Conservation (phyloP, 1,140 invertebrate species). For the Drosophila ironensis region DNA sequence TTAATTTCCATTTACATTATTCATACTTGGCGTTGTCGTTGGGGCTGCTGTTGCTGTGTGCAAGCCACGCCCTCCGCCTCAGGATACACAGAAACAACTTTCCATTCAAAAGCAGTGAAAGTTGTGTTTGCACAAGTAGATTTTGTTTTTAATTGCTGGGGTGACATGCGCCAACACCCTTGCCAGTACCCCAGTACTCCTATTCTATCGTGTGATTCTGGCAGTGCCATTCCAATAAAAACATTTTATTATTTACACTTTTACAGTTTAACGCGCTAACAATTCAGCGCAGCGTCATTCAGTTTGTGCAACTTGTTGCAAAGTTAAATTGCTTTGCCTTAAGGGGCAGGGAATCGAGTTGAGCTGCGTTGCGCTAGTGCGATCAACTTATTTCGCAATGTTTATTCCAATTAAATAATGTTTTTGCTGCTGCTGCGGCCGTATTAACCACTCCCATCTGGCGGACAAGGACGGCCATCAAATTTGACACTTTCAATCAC, state of each 20-base stretch:
- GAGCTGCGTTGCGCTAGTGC: background rate
- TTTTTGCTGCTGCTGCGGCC: background rate
- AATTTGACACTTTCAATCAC: conserved; percentile 62
- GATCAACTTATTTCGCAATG: conserved; percentile 24
- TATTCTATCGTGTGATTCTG: conserved; percentile 12
- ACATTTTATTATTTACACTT: conserved; percentile 71
- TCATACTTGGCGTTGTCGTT: conserved; percentile 52
- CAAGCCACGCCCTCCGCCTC: background rate
- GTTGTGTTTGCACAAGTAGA: conserved; percentile 38
- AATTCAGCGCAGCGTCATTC: conserved; percentile 44
- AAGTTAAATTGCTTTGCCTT: conserved; percentile 61
- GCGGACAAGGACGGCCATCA: conserved; percentile 9
- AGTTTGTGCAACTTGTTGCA: conserved; percentile 61
- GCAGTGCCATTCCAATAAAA: conserved; percentile 60
- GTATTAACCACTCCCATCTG: conserved; percentile 6
- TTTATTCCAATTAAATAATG: conserved; percentile 20
- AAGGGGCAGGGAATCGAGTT: background rate
- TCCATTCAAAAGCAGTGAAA: conserved; percentile 28
- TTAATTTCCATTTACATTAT: conserved; percentile 73
- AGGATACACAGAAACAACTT: conserved; percentile 35
- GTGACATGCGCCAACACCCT: conserved; percentile 16
- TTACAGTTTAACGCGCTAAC: conserved; percentile 70
- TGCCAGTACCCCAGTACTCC: background rate
- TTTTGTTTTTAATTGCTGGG: conserved; percentile 67
- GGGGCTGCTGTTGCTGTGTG: background rate